Evolutionary conservation across 2,113 vertebrate genomes (phyloP).

Genomic region (Paramormyrops kingsleyae): DNA sequence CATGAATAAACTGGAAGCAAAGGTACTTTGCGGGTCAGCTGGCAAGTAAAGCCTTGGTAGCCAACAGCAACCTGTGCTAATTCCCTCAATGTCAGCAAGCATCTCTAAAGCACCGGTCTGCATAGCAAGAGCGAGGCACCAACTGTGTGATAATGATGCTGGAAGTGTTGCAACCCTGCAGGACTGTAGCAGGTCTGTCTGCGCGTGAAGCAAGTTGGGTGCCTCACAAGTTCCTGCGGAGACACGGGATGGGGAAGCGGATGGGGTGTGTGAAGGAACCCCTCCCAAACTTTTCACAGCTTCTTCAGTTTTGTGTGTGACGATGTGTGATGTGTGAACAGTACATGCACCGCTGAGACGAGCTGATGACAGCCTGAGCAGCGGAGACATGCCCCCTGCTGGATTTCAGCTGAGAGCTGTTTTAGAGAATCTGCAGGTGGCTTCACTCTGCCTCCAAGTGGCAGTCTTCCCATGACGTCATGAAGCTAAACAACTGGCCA

Average conservation of each 20-base stretch:
- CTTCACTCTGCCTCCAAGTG: neutral
- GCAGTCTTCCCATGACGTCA: conserved; percentile 12
- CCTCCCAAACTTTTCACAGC: neutral
- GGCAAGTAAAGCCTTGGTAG: neutral
- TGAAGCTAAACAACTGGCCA: neutral
- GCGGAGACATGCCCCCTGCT: neutral
- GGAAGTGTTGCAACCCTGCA: neutral
- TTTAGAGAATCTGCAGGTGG: neutral
- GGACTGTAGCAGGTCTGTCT: neutral
- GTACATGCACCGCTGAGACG: neutral
- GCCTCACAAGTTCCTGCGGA: neutral
- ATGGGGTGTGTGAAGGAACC: neutral
- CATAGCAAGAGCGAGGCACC: neutral
- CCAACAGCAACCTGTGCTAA: neutral
- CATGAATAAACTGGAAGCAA: conserved; percentile 29
- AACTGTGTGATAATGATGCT: neutral
- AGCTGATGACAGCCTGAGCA: neutral
- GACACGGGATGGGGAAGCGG: neutral
- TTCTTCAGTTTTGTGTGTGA: neutral
- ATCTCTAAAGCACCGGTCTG: neutral
- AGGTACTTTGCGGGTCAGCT: neutral
- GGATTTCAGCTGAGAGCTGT: neutral
- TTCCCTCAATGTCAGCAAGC: neutral
- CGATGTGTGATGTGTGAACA: neutral
- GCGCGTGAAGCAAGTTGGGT: neutral